Conservation (phyloP, 2,797 vertebrate genomes). For the Neosilurus mollespiculum region DNA sequence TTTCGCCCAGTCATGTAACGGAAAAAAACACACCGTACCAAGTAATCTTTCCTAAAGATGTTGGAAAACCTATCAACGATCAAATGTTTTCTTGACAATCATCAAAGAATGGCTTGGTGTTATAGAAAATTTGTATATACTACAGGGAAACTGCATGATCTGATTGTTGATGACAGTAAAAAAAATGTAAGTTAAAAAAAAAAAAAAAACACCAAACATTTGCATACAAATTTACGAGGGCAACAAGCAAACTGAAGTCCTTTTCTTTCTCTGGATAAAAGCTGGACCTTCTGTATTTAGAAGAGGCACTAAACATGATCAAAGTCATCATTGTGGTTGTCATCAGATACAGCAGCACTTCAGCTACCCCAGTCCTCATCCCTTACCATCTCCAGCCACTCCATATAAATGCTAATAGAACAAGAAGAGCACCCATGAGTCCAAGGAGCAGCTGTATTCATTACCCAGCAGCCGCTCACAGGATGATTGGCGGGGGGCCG, state of each 20-base stretch:
- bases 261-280: slow-evolving; percentile 2
- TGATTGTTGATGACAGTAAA: no score
- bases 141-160: no score
- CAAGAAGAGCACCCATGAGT: slow-evolving; percentile 79
- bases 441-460: slow-evolving; percentile 56
- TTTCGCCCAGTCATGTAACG: no score
- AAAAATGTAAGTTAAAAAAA: not conserved
- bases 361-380: slow-evolving; percentile 1
- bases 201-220: not conserved
- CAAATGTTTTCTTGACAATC: no score
- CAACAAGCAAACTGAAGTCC: not conserved
- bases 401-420: slow-evolving; percentile 79
- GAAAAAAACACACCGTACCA: no score
- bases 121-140: no score
- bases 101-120: no score
- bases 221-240: slow-evolving; percentile 5
- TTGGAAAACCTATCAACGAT: no score
- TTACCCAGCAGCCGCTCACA: slow-evolving; percentile 58
- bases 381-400: slow-evolving; percentile 52
- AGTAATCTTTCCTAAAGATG: no score
- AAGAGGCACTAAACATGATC: slow-evolving; percentile 26
- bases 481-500: slow-evolving; percentile 75
- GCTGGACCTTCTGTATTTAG: slow-evolving; percentile 4
- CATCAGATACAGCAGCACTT: slow-evolving; percentile 20
- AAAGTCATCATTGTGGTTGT: slow-evolving; percentile 12